Percentiles rank a stretch among this genome's conserved stretches.
phyloP scores from a whole-genome alignment of 2,888 invertebrate species.

The Drosophila borealis region DNA sequence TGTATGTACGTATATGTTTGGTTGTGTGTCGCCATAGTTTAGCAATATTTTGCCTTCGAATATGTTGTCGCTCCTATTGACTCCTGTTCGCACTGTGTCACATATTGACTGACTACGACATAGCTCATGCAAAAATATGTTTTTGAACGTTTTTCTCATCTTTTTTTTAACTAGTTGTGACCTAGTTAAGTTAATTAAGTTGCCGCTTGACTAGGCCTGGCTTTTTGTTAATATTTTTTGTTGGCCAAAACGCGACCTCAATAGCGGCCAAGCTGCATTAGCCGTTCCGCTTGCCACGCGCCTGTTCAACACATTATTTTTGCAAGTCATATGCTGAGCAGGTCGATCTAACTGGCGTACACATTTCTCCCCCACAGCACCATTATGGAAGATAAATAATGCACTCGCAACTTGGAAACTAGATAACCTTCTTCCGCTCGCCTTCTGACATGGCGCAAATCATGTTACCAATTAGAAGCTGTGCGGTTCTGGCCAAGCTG shows the following conservation, averaged over 20 bases:
- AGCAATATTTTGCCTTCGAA: background rate
- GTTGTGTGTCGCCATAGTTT: background rate
- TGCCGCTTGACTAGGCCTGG: background rate
- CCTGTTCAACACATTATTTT: background rate
- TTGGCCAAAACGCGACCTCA: background rate
- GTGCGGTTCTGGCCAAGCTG: conserved; percentile 1
- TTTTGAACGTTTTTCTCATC: background rate
- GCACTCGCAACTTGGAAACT: conserved; percentile 4
- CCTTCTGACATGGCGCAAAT: conserved; percentile 9
- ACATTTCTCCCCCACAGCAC: conserved; percentile 11
- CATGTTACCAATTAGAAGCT: conserved; percentile 40
- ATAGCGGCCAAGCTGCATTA: conserved; percentile 5
- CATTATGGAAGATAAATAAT: conserved; percentile 10
- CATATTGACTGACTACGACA: background rate
- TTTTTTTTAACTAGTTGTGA: background rate
- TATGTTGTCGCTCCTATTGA: conserved; percentile 4
- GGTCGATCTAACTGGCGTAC: conserved; percentile 9
- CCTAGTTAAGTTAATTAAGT: conserved; percentile 12
- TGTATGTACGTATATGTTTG: background rate
- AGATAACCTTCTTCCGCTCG: background rate
- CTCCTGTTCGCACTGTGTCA: background rate
- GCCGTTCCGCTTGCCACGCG: background rate
- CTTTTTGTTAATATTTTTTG: background rate
- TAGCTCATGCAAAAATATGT: background rate
- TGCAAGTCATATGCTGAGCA: conserved; percentile 4